Conservation (phyloP, 2,888 invertebrate species). For the Pseudeuparius sepicola region DNA sequence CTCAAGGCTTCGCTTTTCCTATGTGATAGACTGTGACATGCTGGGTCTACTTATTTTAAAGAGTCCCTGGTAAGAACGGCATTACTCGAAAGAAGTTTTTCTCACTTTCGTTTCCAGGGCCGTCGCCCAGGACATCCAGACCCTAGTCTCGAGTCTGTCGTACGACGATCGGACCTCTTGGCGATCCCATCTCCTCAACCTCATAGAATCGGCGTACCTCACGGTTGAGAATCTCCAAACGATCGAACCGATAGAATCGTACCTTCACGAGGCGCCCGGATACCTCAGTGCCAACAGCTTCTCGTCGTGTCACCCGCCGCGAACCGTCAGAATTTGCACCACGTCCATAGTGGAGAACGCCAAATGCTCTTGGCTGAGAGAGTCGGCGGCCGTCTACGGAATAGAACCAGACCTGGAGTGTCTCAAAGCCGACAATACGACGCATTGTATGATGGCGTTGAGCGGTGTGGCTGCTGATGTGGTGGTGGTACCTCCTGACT, state of each 20-base stretch:
- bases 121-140: conserved; percentile 43
- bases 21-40: too few species aligned
- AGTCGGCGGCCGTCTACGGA: conserved; percentile 64
- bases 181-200: conserved; percentile 49
- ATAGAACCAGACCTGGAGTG: conserved; percentile 75
- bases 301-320: conserved; percentile 57
- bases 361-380: conserved; percentile 72
- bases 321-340: conserved; percentile 54
- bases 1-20: too few species aligned
- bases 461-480: conserved; percentile 57
- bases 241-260: conserved; percentile 54
- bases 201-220: conserved; percentile 50
- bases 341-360: conserved; percentile 57
- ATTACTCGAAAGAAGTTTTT: too few species aligned
- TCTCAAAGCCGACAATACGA: conserved; percentile 46
- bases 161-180: conserved; percentile 39
- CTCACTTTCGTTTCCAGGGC: conserved; percentile 31
- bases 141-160: conserved; percentile 40
- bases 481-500: conserved; percentile 60
- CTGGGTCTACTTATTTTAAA: too few species aligned
- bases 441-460: conserved; percentile 61
- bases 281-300: conserved; percentile 59
- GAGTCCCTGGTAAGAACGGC: too few species aligned
- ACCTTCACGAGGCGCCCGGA: conserved; percentile 50
- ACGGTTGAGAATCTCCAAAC: conserved; percentile 46